A percentile compares a stretch with the other conserved stretches of the same genome.
Conservation (phyloP, 2,797 vertebrate genomes). For the Eupleurogrammus muticus region DNA sequence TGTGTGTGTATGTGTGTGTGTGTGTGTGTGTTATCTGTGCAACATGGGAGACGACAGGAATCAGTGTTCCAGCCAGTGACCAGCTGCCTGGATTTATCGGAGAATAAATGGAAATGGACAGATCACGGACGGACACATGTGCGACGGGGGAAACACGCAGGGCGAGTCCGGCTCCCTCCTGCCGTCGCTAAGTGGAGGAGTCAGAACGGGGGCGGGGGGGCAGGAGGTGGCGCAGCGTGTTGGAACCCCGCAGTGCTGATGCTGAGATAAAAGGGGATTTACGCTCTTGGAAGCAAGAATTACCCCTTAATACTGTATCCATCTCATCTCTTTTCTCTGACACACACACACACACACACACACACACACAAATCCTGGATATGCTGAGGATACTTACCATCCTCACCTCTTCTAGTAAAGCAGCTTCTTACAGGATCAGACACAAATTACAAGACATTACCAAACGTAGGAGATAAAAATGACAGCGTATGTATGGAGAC, state of each 20-base stretch:
- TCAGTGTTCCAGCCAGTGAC: conserved; percentile 64
- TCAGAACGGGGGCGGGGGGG: conserved; percentile 2
- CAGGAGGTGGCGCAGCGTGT: conserved; percentile 30
- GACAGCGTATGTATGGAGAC: too few relatives aligned
- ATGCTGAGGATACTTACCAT: neutral
- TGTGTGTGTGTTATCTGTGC: conserved; percentile 52
- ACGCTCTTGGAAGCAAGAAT: conserved; percentile 36
- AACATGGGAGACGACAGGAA: conserved; percentile 53
- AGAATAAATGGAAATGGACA: conserved; percentile 66
- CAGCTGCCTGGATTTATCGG: conserved; percentile 61
- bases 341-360: neutral
- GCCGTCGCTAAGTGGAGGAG: neutral
- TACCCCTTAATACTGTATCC: conserved; percentile 29
- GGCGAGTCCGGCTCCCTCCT: neutral
- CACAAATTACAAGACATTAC: conserved; percentile 1
- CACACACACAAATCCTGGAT: neutral
- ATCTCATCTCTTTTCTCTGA: conserved; percentile 12
- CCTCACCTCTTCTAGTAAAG: neutral
- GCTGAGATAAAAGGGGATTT: conserved; percentile 38
- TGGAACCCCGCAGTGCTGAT: conserved; percentile 8
- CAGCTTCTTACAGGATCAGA: neutral
- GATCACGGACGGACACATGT: conserved; percentile 15
- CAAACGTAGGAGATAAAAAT: neutral
- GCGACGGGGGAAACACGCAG: conserved; percentile 33
- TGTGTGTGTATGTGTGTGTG: conserved; percentile 9